Base-by-base conservation (phyloP, 2,888 invertebrate genomes). In the Desoria tigrina region DNA sequence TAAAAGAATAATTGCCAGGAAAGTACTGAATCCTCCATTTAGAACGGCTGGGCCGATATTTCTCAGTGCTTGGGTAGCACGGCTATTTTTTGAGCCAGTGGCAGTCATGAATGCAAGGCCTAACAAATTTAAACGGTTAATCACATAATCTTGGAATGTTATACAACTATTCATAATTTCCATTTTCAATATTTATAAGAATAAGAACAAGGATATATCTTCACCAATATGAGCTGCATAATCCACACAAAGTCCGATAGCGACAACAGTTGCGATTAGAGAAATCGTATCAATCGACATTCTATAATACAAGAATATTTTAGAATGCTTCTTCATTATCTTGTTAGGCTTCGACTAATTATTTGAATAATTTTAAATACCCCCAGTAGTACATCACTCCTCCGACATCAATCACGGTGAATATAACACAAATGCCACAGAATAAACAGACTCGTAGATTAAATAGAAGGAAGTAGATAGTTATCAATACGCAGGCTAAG, bases 321-420 rank as follows among this genome's bases (percentile, higher is more conserved):
- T 39, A 11, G 14, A 39, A 39, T 11, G 39, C 39, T 39, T 39
- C 11, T 14, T 14, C 9, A 11, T 39, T 11, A 39, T 39, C 39
- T 39, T 9, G 14, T 39, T 39, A 11, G 14, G 9, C 9, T 9
- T 11, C 14, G 9, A 39, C 14, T 39, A 39, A 11, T 39, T 39
- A 11, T 9, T 39, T 39, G 9, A 39, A 9, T 90, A 45, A 92
- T 88, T 2, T n/a, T 90, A 90, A 78, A 91, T 83, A n/a, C 2
- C 88, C 90, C 90, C 90, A 90, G 71, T 86, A 84, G 78, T 88
- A 87, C 89, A 90, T 90, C 78, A 86, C 87, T 27, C 83, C 90
- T 75, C 87, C 85, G 16, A 89, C 88, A 77, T 89, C 87, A 1
- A 87, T 61, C 77, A 81, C 77, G 65, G 79, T 77, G 50, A 68